Base-by-base conservation (phyloP, 2,797 vertebrate species). In the Prionace glauca region DNA sequence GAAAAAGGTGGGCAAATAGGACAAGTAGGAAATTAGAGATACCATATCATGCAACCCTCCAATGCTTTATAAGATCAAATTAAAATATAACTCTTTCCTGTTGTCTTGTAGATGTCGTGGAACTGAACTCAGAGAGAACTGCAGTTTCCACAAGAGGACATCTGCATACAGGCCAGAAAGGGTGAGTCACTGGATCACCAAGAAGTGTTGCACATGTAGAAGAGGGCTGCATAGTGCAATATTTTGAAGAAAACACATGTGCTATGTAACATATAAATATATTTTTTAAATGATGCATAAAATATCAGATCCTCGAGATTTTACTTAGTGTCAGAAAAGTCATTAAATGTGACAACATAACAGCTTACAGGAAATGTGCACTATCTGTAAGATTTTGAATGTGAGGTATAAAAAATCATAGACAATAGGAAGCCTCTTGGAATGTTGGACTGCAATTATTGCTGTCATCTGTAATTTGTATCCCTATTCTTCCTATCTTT, bases 111-210 rank as follows among this genome's bases (percentile, higher is more conserved):
- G 92, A 45, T 72, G 65, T 62, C 77, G 24, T 41, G 16, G 93
- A 77, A 32, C 77, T 56, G 16, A 50, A 50, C 2, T 3, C 8
- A 56, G 69, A 95, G 29, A 32, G 16, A 71, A 29, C 24, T 29
- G 72, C 16, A 72, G 7, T 56, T n/a, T 32, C 93, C 93, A 95
- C 93, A 94, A 94, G 69, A 94, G 71, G 71, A 69, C 93, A 94
- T 10, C 71, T 72, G 45, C 26, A 95, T 77, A 32, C 93, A 50
- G 71, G 32, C 69, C 26, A 77, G 45, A 95, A 20, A 95, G 93
- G 72, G 93, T 95, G 93, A 95, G 93, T 95, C 36, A 74, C 71
- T 50, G 93, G 56, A 95, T 95, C 26, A 32, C 71, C 26, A n/a
- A 45, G 69, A 72, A 94, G 62, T 36, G 7, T 92, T 50, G 32